phyloP scores from a whole-genome alignment of 2,113 vertebrate species.

The Lucifuga dentata region DNA sequence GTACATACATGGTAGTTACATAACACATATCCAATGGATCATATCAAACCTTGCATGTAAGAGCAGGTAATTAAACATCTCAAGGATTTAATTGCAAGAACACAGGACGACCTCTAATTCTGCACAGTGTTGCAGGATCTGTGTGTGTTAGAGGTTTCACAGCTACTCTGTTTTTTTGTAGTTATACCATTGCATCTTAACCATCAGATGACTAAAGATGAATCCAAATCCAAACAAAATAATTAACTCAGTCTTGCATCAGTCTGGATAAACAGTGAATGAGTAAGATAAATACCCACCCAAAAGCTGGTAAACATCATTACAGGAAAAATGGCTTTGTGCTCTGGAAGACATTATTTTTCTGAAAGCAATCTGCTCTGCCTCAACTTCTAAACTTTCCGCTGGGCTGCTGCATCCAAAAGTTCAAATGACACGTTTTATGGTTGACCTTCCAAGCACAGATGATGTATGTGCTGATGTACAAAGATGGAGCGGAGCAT shows the following conservation, averaged over 20 bases:
- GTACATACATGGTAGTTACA: constrained; percentile 36
- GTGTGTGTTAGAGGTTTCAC: too few species aligned
- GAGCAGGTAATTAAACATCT: constrained; percentile 25
- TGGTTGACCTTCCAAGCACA: constrained; percentile 21
- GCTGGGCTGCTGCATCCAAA: not conserved
- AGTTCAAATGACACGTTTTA: constrained; percentile 21
- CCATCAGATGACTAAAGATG: constrained; percentile 1
- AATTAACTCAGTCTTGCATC: not conserved
- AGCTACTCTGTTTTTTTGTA: too few species aligned
- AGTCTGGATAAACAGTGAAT: not conserved
- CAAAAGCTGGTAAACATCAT: too few species aligned
- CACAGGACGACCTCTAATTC: too few species aligned
- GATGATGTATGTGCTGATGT: not conserved
- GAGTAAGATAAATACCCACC: not conserved
- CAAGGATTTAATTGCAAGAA: too few species aligned
- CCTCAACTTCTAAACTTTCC: constrained; percentile 5
- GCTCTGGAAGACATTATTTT: constrained; percentile 23
- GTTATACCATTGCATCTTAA: not conserved
- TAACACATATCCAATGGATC: not conserved
- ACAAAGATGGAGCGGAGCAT: not conserved
- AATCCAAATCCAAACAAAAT: constrained; percentile 10
- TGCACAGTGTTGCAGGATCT: not conserved
- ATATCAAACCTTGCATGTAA: not conserved
- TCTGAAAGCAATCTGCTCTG: constrained; percentile 2
- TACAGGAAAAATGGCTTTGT: constrained; percentile 21